Percentiles rank a stretch among this genome's conserved stretches.
phyloP scores from a whole-genome alignment of 2,797 vertebrate species.

The Neomorphus geoffroyi region DNA sequence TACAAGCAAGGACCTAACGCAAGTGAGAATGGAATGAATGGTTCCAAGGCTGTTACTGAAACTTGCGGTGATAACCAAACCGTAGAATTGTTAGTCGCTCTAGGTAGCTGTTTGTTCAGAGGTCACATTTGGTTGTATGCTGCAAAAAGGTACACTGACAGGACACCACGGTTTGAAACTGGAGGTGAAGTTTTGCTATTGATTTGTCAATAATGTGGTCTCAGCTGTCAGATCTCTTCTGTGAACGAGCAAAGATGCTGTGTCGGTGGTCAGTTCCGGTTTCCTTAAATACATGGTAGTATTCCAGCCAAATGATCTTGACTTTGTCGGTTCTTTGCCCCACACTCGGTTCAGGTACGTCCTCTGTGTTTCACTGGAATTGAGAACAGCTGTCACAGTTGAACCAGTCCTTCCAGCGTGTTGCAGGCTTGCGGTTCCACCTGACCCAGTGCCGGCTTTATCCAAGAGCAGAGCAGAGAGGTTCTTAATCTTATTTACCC shows the following conservation, averaged over 20 bases:
- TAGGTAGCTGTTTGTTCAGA: background rate
- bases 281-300: constrained; percentile 46
- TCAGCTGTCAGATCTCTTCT: background rate
- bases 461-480: background rate
- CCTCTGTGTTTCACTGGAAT: background rate
- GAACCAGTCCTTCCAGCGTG: rapidly evolving
- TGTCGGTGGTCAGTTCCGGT: background rate
- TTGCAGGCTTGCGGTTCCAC: background rate
- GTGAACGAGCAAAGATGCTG: background rate
- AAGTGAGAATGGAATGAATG: rapidly evolving
- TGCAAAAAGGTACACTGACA: background rate
- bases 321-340: background rate
- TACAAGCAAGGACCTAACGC: background rate
- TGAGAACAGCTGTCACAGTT: background rate
- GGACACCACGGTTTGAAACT: background rate
- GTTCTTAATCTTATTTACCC: background rate
- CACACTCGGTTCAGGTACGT: background rate
- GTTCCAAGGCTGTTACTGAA: background rate
- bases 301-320: background rate
- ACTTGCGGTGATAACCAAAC: background rate
- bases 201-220: background rate
- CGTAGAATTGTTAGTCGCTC: background rate
- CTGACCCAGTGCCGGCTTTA: background rate
- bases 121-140: background rate
- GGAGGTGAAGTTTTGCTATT: background rate